Percentiles rank a stretch among this genome's conserved stretches.
These are phyloP conservation scores for Diacarnus erythraeanus DNA, from an alignment of 37 sponge, comb jelly and placozoan species.

Conservation along the genomic window DNA sequence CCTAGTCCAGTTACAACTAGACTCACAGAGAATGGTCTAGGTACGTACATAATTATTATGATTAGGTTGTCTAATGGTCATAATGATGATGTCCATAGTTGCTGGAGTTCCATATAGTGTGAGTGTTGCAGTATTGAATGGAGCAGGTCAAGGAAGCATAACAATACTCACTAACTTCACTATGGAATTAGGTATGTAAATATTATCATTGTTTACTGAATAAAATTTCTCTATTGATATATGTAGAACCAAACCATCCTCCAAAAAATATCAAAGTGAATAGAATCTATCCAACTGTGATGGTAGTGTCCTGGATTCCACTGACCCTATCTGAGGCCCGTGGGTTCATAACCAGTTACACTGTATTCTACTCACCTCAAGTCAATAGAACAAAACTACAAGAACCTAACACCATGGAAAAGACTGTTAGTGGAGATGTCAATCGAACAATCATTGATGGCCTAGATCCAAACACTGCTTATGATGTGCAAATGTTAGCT, in stretches of 20 bases:
- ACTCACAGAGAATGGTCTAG: background rate
- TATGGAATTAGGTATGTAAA: too few relatives aligned
- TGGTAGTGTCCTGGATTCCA: too few relatives aligned
- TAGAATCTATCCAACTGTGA: background rate
- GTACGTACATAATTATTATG: too few relatives aligned
- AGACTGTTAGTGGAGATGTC: background rate
- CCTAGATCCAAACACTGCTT: too few relatives aligned
- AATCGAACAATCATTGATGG: too few relatives aligned
- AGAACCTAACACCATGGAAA: background rate
- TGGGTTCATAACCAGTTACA: conserved; percentile 2
- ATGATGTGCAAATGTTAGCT: conserved; percentile 13
- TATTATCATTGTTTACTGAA: too few relatives aligned
- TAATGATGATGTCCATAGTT: too few relatives aligned
- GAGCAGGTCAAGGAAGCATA: background rate
- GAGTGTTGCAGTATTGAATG: background rate
- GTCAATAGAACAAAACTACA: background rate
- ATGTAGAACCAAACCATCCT: too few relatives aligned
- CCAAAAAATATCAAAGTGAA: background rate
- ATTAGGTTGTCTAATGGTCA: too few relatives aligned
- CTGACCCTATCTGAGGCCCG: too few relatives aligned
- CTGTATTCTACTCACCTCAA: background rate
- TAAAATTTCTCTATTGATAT: too few relatives aligned
- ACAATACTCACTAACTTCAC: too few relatives aligned
- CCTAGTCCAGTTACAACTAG: background rate
- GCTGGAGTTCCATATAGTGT: conserved; percentile 3